Evolutionary conservation across 2,888 invertebrate species (phyloP).

Genomic region (Plusia festucae): DNA sequence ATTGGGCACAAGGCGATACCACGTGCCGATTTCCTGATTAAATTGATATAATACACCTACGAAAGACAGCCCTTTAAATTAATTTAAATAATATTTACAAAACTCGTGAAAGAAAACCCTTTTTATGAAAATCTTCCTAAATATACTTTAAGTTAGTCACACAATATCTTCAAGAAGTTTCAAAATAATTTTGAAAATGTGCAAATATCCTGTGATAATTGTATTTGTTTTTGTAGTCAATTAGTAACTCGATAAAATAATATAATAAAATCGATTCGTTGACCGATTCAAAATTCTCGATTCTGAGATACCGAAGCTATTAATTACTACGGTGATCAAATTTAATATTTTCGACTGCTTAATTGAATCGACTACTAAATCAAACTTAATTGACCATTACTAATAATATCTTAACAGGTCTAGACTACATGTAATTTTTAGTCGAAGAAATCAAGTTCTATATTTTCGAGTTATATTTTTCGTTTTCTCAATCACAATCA

Average conservation of each 20-base stretch:
- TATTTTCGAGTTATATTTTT: background rate
- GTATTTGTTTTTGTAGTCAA: slow-evolving; percentile 7
- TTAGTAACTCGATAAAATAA: slow-evolving; percentile 13
- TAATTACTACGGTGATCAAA: slow-evolving; percentile 41
- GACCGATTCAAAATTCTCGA: slow-evolving; percentile 24
- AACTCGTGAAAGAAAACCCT: background rate
- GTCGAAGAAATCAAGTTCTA: background rate
- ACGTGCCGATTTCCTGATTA: slow-evolving; percentile 79
- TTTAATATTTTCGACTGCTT: slow-evolving; percentile 23
- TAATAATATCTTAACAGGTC: slow-evolving; percentile 25
- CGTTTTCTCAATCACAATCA: background rate
- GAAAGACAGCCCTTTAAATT: background rate
- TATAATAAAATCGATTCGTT: slow-evolving; percentile 23
- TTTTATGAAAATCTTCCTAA: no score
- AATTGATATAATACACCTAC: slow-evolving; percentile 31
- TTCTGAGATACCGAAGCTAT: slow-evolving; percentile 24
- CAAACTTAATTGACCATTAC: slow-evolving; percentile 33
- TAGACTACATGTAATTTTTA: background rate
- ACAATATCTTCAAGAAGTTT: background rate
- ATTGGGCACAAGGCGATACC: slow-evolving; percentile 83
- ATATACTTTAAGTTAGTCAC: no score
- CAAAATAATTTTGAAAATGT: no score
- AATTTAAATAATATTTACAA: background rate
- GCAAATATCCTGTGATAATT: background rate
- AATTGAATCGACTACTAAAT: slow-evolving; percentile 42